Conservation (phyloP, 2,797 vertebrate species). For the Hippoglossus hippoglossus region DNA sequence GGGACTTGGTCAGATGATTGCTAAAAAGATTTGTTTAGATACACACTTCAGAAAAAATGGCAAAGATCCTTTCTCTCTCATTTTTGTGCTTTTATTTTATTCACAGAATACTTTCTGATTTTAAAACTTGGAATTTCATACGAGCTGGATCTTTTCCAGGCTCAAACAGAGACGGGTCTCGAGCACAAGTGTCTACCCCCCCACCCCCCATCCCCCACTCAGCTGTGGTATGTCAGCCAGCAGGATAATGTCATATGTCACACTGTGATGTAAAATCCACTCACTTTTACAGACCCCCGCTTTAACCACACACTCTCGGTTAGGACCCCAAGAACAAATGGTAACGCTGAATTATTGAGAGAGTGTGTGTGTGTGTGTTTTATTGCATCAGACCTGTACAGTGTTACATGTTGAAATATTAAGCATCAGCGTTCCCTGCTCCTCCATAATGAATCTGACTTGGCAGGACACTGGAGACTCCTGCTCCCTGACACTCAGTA, state of each 20-base stretch:
- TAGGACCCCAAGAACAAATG: constrained; percentile 20
- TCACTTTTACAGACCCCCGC: background rate
- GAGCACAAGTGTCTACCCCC: background rate
- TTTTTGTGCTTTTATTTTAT: background rate
- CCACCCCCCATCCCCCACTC: background rate
- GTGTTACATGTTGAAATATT: constrained; percentile 58
- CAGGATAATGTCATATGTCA: constrained; percentile 58
- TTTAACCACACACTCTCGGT: constrained; percentile 10
- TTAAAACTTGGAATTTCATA: background rate
- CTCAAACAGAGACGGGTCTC: background rate
- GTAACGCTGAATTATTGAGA: constrained; percentile 52
- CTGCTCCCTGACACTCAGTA: background rate
- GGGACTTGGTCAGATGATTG: constrained; percentile 61
- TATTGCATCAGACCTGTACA: constrained; percentile 4
- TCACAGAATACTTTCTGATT: background rate
- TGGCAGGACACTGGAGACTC: constrained; percentile 23
- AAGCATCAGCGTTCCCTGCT: constrained; percentile 33
- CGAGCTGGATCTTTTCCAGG: background rate
- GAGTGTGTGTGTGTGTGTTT: constrained; percentile 15
- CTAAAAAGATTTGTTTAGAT: constrained; percentile 11
- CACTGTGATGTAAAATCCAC: constrained; percentile 38
- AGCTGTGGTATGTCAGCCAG: constrained; percentile 12
- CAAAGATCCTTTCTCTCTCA: background rate
- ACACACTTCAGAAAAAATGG: constrained; percentile 2
- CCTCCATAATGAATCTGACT: constrained; percentile 5